These are phyloP conservation scores for Hippopotamyrus pictus DNA, from an alignment of 2,797 vertebrate species.

Conservation along the genomic window DNA sequence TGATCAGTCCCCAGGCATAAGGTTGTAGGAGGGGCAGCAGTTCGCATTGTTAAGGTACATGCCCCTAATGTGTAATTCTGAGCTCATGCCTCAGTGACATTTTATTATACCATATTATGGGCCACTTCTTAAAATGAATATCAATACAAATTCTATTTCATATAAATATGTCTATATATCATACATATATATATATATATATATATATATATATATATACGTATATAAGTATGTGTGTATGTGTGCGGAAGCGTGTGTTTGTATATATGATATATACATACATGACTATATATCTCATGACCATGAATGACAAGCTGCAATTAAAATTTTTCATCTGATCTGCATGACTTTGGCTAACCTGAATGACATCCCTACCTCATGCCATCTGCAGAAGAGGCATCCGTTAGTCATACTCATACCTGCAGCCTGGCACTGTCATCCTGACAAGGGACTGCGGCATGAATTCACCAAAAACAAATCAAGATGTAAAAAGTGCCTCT, in stretches of 20 bases:
- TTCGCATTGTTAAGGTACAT: background rate
- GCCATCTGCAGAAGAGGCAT: background rate
- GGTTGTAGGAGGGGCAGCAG: background rate
- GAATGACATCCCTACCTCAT: background rate
- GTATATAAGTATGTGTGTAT: background rate
- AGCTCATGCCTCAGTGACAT: background rate
- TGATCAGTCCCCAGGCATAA: background rate
- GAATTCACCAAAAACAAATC: background rate
- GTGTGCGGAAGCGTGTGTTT: background rate
- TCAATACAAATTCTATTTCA: background rate
- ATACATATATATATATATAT: background rate
- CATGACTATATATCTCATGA: background rate
- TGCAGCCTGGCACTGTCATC: background rate
- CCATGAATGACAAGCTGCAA: background rate
- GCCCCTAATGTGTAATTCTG: background rate
- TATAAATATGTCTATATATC: background rate
- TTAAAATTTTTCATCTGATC: background rate
- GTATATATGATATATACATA: background rate
- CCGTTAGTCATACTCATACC: background rate
- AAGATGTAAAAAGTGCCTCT: background rate
- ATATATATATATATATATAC: background rate
- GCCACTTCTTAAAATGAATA: background rate
- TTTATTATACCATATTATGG: background rate
- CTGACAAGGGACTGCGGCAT: background rate
- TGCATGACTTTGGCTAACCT: background rate